A percentile compares a stretch with the other conserved stretches of the same genome.
These are phyloP conservation scores for Harmothoe impar DNA, from an alignment of 2,888 invertebrate species.

Conservation along the genomic window DNA sequence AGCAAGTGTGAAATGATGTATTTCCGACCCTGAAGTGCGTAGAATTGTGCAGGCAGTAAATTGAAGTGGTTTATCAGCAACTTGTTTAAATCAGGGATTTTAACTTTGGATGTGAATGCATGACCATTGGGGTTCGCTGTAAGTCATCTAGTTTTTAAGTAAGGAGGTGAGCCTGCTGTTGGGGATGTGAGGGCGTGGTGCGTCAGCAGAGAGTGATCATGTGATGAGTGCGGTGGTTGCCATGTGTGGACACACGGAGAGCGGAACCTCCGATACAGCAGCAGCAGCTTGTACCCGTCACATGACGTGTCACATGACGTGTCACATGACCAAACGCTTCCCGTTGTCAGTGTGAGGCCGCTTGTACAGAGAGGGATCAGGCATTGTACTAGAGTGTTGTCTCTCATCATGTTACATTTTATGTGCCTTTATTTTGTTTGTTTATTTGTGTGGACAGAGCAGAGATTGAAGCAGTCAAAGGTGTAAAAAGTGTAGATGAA, in stretches of 20 bases:
- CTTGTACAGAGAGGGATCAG: constrained; percentile 13
- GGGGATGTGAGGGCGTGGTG: too few species aligned
- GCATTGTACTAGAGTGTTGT: constrained; percentile 40
- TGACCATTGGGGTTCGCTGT: background rate
- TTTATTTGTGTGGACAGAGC: constrained; percentile 57
- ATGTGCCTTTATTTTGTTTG: constrained; percentile 58
- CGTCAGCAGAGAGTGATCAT: too few species aligned
- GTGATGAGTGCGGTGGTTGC: too few species aligned
- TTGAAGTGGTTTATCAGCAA: background rate
- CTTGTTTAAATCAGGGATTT: constrained; percentile 42
- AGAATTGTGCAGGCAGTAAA: background rate
- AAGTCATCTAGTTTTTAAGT: background rate
- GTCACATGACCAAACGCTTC: constrained; percentile 14
- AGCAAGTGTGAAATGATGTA: background rate
- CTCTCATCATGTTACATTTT: constrained; percentile 39
- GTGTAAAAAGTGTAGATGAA: constrained; percentile 55
- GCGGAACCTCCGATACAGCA: too few species aligned
- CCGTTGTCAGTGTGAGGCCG: background rate
- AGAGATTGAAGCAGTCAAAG: background rate
- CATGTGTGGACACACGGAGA: too few species aligned
- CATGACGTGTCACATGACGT: background rate
- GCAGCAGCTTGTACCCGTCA: too few species aligned
- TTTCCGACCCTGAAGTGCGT: too few species aligned
- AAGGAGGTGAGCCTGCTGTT: too few species aligned
- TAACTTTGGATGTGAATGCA: background rate